Base-by-base conservation (phyloP, 1,140 invertebrate species). In the Drosophila baimaii region DNA sequence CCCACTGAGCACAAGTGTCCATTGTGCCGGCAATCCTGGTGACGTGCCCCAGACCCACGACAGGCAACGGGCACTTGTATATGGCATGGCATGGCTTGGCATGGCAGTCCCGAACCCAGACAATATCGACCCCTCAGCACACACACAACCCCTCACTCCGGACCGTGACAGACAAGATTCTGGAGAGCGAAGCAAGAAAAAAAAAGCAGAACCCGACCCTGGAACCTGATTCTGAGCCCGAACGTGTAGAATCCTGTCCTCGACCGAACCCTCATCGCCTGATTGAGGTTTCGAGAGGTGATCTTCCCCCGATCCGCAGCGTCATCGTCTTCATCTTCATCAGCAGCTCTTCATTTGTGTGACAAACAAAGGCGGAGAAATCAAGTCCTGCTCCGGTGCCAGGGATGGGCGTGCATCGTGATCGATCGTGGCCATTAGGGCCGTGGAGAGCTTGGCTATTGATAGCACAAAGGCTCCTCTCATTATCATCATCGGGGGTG, bases 1-100 rank as follows among this genome's bases (percentile, higher is more conserved):
- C 58, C 64, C 65, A 65, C 65, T 15, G 61, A 52, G 82, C 83
- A 86, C 83, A 86, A 86, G 83, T 86, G 83, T 77, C 54, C 83
- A 77, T 83, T 81, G 73, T 82, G 44, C 65, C 54, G 71, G 72
- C 77, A 72, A 41, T 68, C 76, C 80, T 71, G 74, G 54, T 85
- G 81, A 85, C 81, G 82, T 84, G 81, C 82, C 78, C 82, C 82
- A 81, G 82, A 85, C 82, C 79, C 70, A 82, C 65, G 75, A 81
- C 83, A 72, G 58, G 49, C 52, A 49, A 0, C 69, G 63, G 39
- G 46, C 43, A 59, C 17, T 23, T 27, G 49, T 80, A 69, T 85
- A 68, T 66, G 64, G n/a, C n/a, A n/a, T n/a, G n/a, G n/a, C n/a
- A n/a, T n/a, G n/a, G n/a, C n/a, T n/a, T n/a, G n/a, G n/a, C n/a